Base-by-base conservation (phyloP, 2,888 invertebrate genomes). In the Heliconius erato region DNA sequence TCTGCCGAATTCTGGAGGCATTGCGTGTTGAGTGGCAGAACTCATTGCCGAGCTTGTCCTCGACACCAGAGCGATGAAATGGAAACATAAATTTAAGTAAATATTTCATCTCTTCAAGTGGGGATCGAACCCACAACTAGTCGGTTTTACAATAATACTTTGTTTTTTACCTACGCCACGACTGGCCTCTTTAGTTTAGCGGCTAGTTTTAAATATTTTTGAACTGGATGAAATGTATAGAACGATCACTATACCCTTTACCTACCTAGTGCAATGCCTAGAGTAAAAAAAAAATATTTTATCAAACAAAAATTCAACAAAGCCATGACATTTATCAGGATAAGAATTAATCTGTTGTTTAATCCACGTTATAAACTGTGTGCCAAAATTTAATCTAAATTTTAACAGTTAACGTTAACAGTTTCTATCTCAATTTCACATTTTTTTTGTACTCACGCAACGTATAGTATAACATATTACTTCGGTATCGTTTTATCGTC, bases 321-420 rank as follows among this genome's bases (percentile, higher is more conserved):
- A 71, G 23, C 35, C n/a, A 35, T 71, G 40, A 71, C n/a, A 71
- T 71, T 71, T 40, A 40, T 71, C 40, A 69, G 69, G 71, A 71
- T 71, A 40, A 74, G 19, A 74, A 74, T 16, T 54, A 49, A 54
- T 40, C 69, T 71, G n/a, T 71, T 2, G 69, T 35, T 69, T 71
- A 71, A 71, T n/a, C n/a, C 40, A 40, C 35, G 71, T 71, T 40
- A 40, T 71, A 71, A 40, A 71, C 35, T 40, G 71, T 71, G 23
- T 11, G 69, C 40, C 40, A n/a, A 71, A 40, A n/a, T 40, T 71
- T 71, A 2, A 40, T 71, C 71, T 71, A 71, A 71, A 71, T 6
- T 12, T n/a, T 49, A 16, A 40, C 40, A 40, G 40, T 9, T 40
- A 40, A 40, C 32, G 23, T 23, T 69, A 69, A 35, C 35, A 69